Percentiles rank a stretch among this genome's conserved stretches.
phyloP scores from a whole-genome alignment of 2,888 invertebrate genomes.

The Phytoseiulus persimilis region DNA sequence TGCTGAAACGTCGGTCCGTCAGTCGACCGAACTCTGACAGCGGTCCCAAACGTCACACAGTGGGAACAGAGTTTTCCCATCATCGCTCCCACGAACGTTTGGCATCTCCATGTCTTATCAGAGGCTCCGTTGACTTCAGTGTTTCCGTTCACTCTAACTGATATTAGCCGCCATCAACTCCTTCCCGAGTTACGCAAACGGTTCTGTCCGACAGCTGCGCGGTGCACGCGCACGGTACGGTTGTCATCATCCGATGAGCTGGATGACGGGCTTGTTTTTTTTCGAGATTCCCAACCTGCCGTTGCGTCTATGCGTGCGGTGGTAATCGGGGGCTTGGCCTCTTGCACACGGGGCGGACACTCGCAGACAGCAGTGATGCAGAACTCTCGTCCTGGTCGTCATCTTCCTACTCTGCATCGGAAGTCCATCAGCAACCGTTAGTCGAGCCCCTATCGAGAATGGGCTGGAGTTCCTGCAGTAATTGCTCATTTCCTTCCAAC shows the following conservation, averaged over 20 bases:
- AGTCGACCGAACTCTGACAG: neutral
- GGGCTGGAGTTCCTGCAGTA: neutral
- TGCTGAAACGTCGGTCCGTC: neutral
- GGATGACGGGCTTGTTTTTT: neutral
- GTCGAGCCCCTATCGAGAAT: neutral
- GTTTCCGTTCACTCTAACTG: neutral
- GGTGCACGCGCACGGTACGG: neutral
- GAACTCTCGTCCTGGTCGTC: neutral
- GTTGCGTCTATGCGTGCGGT: too few species aligned
- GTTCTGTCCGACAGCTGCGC: neutral
- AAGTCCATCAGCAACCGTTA: neutral
- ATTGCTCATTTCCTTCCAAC: neutral
- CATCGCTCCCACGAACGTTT: neutral
- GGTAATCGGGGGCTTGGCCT: too few species aligned
- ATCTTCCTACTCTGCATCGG: neutral
- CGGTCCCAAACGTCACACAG: neutral
- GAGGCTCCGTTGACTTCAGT: neutral
- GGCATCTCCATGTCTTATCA: neutral
- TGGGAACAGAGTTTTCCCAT: neutral
- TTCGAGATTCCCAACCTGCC: too few species aligned
- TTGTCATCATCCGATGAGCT: neutral
- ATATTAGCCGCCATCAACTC: neutral
- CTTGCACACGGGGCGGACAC: too few species aligned
- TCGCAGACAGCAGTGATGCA: neutral
- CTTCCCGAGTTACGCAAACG: neutral